Evolutionary conservation across 1,140 invertebrate genomes (phyloP).

Genomic region (Halesus radiatus): DNA sequence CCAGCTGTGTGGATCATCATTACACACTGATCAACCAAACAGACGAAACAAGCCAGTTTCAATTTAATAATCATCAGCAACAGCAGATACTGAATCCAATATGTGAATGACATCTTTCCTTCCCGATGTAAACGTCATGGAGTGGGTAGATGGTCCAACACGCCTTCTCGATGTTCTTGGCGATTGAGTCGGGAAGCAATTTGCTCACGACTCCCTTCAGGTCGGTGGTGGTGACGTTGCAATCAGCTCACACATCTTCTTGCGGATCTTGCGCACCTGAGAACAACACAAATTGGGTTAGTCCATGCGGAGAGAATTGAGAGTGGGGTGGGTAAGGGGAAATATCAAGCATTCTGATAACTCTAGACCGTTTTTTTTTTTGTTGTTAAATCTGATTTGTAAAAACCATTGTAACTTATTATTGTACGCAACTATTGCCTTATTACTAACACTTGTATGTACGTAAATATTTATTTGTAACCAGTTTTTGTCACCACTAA

Average conservation of each 20-base stretch:
- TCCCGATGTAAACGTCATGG: conserved; percentile 97
- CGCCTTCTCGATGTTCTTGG: conserved; percentile 98
- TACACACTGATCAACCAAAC: too few relatives aligned
- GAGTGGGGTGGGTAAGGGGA: too few relatives aligned
- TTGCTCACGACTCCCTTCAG: conserved; percentile 96
- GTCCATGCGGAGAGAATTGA: too few relatives aligned
- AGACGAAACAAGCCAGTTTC: not conserved
- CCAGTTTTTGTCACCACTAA: too few relatives aligned
- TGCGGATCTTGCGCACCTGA: conserved; percentile 91
- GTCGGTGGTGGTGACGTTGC: conserved; percentile 89
- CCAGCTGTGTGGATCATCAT: conserved; percentile 57
- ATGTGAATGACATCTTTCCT: conserved; percentile 72
- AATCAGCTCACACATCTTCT: conserved; percentile 97
- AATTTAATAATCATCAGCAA: not conserved
- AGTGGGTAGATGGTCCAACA: conserved; percentile 97
- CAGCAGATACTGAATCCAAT: not conserved
- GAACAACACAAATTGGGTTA: too few relatives aligned
- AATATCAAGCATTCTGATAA: too few relatives aligned
- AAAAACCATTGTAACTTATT: too few relatives aligned
- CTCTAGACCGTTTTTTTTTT: too few relatives aligned
- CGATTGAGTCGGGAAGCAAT: conserved; percentile 96
- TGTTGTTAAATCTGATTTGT: too few relatives aligned
- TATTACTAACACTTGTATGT: too few relatives aligned
- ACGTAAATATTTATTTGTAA: too few relatives aligned
- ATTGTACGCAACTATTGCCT: too few relatives aligned